Evolutionary conservation across 2,113 vertebrate genomes (phyloP).

Genomic region (Calyptomena viridis): DNA sequence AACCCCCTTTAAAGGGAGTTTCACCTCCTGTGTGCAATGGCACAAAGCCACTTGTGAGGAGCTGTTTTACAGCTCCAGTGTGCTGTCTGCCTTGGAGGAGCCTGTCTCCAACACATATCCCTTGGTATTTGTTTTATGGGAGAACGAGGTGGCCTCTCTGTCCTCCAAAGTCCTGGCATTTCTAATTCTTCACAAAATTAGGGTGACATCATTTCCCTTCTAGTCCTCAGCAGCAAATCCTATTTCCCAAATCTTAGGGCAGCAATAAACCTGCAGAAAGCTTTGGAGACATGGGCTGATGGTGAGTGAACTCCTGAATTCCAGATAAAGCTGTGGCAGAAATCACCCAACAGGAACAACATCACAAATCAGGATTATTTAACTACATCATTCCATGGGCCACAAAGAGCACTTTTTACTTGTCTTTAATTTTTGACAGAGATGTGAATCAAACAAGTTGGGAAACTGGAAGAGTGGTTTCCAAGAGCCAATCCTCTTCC

Average conservation of each 20-base stretch:
- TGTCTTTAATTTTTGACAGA: not conserved
- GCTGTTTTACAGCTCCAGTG: not conserved
- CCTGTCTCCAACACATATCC: not conserved
- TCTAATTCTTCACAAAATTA: not conserved
- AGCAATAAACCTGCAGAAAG: not conserved
- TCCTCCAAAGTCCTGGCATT: not conserved
- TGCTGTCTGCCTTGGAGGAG: not conserved
- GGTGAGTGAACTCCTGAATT: not conserved
- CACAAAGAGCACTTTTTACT: not conserved
- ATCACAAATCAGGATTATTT: not conserved
- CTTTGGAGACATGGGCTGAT: not conserved
- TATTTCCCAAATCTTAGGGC: not conserved
- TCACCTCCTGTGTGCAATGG: not conserved
- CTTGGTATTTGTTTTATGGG: rapidly evolving
- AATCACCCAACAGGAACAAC: not conserved
- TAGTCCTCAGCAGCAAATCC: not conserved
- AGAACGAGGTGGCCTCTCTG: not conserved
- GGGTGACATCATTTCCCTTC: rapidly evolving
- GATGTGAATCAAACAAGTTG: not conserved
- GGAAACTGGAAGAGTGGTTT: not conserved
- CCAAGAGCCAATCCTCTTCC: not conserved
- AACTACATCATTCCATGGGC: no score
- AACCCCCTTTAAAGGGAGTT: not conserved
- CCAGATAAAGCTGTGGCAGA: not conserved
- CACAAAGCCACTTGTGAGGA: not conserved